Conservation (phyloP, 2,888 invertebrate species). For the Diarsia dahlii region DNA sequence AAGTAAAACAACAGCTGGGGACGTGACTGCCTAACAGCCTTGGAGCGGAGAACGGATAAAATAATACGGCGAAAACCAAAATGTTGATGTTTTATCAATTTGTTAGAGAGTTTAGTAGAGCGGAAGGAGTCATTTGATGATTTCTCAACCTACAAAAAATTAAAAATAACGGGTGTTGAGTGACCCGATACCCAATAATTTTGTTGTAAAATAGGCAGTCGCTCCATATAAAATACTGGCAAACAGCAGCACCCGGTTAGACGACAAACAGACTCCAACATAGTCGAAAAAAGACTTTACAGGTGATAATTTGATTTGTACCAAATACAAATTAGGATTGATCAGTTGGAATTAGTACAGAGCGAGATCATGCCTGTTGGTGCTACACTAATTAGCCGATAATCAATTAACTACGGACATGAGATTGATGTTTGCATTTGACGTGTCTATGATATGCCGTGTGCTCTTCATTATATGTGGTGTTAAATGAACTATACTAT, state of each 20-base stretch:
- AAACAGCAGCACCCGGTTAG: neutral
- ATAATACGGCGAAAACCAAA: slow-evolving; percentile 11
- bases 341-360: slow-evolving; percentile 6
- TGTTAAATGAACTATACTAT: neutral
- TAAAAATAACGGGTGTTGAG: no score
- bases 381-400: slow-evolving; percentile 33
- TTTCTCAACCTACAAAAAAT: no score
- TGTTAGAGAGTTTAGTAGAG: neutral
- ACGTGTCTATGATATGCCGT: slow-evolving; percentile 15
- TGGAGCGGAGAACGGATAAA: slow-evolving; percentile 13
- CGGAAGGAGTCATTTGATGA: no score
- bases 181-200: neutral
- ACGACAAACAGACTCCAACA: neutral
- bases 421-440: slow-evolving; percentile 49
- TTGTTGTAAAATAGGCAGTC: neutral
- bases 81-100: neutral
- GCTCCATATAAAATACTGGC: neutral
- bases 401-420: slow-evolving; percentile 31
- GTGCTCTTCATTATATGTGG: slow-evolving; percentile 5
- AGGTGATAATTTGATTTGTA: neutral
- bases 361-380: slow-evolving; percentile 17
- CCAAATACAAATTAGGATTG: neutral
- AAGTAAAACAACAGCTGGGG: slow-evolving; percentile 46
- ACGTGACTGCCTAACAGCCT: slow-evolving; percentile 28
- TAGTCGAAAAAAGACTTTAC: neutral